phyloP scores from a whole-genome alignment of 92 coral and sea anemone species.

The Parazoanthus darwini region DNA sequence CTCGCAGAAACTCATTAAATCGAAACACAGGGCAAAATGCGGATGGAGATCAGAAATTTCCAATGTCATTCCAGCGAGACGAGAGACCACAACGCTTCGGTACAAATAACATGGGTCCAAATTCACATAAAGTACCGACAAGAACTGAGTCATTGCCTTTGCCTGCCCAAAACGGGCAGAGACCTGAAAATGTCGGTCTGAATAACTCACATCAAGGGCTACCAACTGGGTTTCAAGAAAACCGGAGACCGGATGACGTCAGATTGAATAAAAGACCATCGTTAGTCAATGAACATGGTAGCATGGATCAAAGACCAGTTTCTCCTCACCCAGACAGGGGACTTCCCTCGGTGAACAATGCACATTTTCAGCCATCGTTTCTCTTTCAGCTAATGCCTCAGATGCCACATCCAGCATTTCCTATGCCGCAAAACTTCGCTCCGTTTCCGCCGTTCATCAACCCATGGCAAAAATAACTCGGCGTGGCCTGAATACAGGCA shows the following conservation, averaged over 20 bases:
- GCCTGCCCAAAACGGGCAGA: background rate
- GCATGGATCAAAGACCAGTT: background rate
- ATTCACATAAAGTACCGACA: background rate
- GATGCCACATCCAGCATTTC: background rate
- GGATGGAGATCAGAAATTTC: background rate
- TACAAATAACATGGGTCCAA: background rate
- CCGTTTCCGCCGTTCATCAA: background rate
- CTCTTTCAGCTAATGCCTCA: background rate
- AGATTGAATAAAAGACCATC: background rate
- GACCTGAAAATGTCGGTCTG: background rate
- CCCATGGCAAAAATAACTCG: background rate
- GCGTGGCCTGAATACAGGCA: background rate
- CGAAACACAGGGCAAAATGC: background rate
- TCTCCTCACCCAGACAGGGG: background rate
- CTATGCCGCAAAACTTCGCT: background rate
- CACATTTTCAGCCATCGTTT: background rate
- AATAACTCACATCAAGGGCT: background rate
- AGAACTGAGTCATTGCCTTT: background rate
- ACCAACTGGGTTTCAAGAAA: background rate
- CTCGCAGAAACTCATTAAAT: background rate
- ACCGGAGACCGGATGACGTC: background rate
- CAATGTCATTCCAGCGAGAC: background rate
- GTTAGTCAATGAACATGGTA: background rate
- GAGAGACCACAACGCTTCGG: background rate
- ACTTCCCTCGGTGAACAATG: background rate